Base-by-base conservation (phyloP, 2,113 vertebrate genomes). In the Sciurus niger region DNA sequence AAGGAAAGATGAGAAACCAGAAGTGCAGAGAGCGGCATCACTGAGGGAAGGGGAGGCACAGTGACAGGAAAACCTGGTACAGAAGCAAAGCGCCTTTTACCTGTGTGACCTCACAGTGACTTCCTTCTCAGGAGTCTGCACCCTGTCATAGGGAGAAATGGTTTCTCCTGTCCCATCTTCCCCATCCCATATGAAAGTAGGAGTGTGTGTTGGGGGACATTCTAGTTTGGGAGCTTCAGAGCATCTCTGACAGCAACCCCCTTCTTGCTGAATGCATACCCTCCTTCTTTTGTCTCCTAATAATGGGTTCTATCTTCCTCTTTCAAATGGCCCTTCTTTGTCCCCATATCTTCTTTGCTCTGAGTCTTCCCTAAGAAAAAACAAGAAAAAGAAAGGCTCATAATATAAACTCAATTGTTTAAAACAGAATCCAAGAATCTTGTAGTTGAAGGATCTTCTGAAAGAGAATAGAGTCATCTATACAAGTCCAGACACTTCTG, bases 391-490 rank as follows among this genome's bases (percentile, higher is more conserved):
- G 55, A 58, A 58, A 58, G 18, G 18, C 18, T 32, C 11, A 53
- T 77, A 17, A 76, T 95, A 84, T 55, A 73, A 67, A 72, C 6
- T 67, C 34, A 83, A 79, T 17, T 34, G 80, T 24, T 53, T 77
- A n/a, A 89, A 89, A 82, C 37, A 86, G 37, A 90, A 84, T 34
- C 34, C n/a, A 92, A 74, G 74, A 40, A 22, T 60, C 78, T 48
- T n/a, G 1, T 8, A 86, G 60, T 34, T 85, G 25, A 82, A 84
- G 46, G 40, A 8, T 46, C 30, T 20, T 60, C 18, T 1, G 34
- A 86, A 25, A 55, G 34, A 46, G n/a, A 70, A 13, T 30, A 67
- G 40, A 25, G 17, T 37, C 43, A 53, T 30, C 32, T 25, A 5
- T 16, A 17, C 4, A 74, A 74, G 34, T 18, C 63, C 74, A 46